Evolutionary conservation across 2,797 vertebrate species (phyloP), one percentile per base, ranked within the genome.

Genomic region (Psittacula echo): DNA sequence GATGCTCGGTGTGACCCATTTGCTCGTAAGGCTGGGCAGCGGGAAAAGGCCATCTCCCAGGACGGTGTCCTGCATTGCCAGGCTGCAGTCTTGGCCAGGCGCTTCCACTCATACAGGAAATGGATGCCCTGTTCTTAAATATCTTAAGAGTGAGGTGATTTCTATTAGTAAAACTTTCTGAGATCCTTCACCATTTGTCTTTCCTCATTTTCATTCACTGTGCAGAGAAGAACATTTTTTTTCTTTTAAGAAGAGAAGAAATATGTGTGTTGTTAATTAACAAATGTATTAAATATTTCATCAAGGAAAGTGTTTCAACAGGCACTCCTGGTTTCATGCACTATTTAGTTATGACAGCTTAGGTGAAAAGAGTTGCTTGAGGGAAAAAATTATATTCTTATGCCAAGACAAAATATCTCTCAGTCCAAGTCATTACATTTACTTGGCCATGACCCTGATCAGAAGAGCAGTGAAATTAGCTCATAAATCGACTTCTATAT

Each of bases 231-330:
- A 79, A 62, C 9, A 11, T 65, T 54, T 65, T n/a, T 60, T 86
- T 62, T 56, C 10, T 76, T 89, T 81, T 75, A 90, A 65, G 76
- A 80, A 65, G 47, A 48, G 45, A 92, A 85, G 30, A 21, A 64
- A 27, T 30, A 62, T 72, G 11, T 53, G 37, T 42, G 48, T 53
- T 95, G 65, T 87, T 89, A 89, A 79, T 81, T 58, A 95, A 87
- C 26, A 70, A 83, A n/a, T 24, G 7, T 65, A 65, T 83, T 94
- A 68, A 92, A 72, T 92, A 83, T 89, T 89, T 94, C 17, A 84
- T 73, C 34, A 60, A 62, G 39, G 32, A 45, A 87, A 80, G 16
- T 68, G 27, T 89, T 94, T 92, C 89, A 92, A 75, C 16, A 87
- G 82, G 72, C 39, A 54, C 27, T 89, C 44, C 2, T 8, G 11